Base-by-base conservation (phyloP, 2,888 invertebrate genomes). In the Branchipolynoe longqiensis region DNA sequence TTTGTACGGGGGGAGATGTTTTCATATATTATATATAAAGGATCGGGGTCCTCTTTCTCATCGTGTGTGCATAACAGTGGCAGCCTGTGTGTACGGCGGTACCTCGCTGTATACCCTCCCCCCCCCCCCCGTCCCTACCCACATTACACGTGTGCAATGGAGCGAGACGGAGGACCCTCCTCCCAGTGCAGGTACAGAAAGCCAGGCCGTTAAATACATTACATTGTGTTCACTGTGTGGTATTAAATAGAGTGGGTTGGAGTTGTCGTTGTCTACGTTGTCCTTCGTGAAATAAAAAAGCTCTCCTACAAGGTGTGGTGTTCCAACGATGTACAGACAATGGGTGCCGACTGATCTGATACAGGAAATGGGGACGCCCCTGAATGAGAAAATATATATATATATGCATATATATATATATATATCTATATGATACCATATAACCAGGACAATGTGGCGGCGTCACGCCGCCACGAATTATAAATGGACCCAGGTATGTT, bases 201-300 rank as follows among this genome's bases (percentile, higher is more conserved):
- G n/a, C n/a, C n/a, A n/a, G n/a, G n/a, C n/a, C n/a, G n/a, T n/a
- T n/a, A n/a, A n/a, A n/a, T n/a, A n/a, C n/a, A n/a, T 69, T 36
- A 36, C 36, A 69, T 62, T 62, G 62, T 69, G 69, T 69, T 69
- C 38, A 18, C 38, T 69, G 69, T 69, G 69, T 69, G 69, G 36
- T 69, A 69, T 36, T 36, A 48, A 25, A 3, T 8, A 14, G 69
- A 12, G 48, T 48, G 48, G 48, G 8, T 48, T 69, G 69, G 38
- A 69, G 14, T 69, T 38, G 69, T 69, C 69, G n/a, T n/a, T n/a
- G n/a, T n/a, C n/a, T 69, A 36, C 38, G 69, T 69, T 69, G 69
- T 69, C 69, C 18, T 36, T 25, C 38, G 33, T 18, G n/a, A n/a
- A n/a, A n/a, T n/a, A n/a, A n/a, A n/a, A n/a, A n/a, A n/a, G n/a